phyloP scores from a whole-genome alignment of 2,797 vertebrate genomes.

The Alfaro cultratus region DNA sequence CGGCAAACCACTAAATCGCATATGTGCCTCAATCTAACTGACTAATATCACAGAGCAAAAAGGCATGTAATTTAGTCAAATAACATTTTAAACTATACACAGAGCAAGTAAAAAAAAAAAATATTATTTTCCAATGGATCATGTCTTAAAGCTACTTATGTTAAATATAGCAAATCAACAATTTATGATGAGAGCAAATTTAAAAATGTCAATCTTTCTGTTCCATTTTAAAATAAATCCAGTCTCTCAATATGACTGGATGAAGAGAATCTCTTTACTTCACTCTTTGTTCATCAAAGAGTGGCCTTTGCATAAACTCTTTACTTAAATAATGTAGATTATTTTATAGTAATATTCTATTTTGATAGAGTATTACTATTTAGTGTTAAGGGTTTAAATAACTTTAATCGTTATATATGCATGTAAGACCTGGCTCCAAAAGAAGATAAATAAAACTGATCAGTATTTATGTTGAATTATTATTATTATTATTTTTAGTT shows the following conservation, averaged over 20 bases:
- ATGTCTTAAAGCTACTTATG: conserved; percentile 58
- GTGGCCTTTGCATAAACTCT: neutral
- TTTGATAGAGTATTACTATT: neutral
- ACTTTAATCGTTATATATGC: neutral
- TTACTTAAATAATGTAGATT: neutral
- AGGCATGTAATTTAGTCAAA: conserved; percentile 62
- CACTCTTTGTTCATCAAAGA: neutral
- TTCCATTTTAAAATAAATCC: neutral
- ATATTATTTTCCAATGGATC: conserved; percentile 56
- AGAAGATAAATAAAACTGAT: neutral
- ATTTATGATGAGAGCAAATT: conserved; percentile 37
- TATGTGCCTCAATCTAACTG: conserved; percentile 49
- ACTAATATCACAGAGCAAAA: conserved; percentile 42
- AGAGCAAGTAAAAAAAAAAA: conserved; percentile 58
- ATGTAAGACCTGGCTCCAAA: neutral
- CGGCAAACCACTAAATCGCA: conserved; percentile 51
- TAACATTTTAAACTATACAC: conserved; percentile 56
- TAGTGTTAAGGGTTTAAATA: neutral
- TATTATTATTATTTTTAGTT: neutral
- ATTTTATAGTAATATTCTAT: neutral
- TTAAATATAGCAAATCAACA: conserved; percentile 42
- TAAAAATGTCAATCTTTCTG: conserved; percentile 24
- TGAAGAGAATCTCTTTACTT: neutral
- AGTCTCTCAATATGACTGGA: neutral
- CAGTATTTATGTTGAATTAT: neutral